Evolutionary conservation across 2,797 vertebrate genomes (phyloP).

Genomic region (Zenarchopterus dispar): DNA sequence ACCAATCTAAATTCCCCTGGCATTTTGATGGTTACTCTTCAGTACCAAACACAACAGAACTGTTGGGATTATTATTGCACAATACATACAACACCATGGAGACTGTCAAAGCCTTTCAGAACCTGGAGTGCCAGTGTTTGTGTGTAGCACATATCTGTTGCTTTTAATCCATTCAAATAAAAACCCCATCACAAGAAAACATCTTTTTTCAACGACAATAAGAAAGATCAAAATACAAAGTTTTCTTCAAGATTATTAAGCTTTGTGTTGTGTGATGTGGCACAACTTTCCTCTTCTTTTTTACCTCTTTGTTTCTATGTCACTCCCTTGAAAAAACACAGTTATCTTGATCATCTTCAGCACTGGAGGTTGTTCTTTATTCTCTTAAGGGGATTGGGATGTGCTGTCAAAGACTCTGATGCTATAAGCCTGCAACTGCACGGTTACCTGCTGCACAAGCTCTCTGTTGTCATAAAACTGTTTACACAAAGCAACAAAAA

Average conservation of each 20-base stretch:
- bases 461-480: constrained; percentile 42
- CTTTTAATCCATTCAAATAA: constrained; percentile 62
- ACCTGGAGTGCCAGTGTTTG: constrained; percentile 18
- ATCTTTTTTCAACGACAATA: constrained; percentile 44
- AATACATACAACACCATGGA: constrained; percentile 20
- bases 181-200: constrained; percentile 46
- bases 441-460: constrained; percentile 54
- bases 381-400: constrained; percentile 57
- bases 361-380: constrained; percentile 52
- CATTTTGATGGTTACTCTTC: constrained; percentile 13
- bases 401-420: constrained; percentile 45
- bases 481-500: constrained; percentile 51
- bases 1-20: neutral
- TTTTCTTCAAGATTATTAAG: constrained; percentile 40
- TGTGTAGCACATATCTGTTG: constrained; percentile 43
- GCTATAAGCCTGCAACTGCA: constrained; percentile 46
- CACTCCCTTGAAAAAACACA: constrained; percentile 36
- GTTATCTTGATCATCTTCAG: constrained; percentile 59
- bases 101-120: neutral
- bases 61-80: constrained; percentile 8
- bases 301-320: constrained; percentile 39
- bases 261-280: constrained; percentile 29
- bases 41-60: neutral
- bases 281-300: constrained; percentile 22
- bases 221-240: constrained; percentile 48